Evolutionary conservation across 1,140 invertebrate species (phyloP).

Genomic region (Plectrocnemia conspersa): DNA sequence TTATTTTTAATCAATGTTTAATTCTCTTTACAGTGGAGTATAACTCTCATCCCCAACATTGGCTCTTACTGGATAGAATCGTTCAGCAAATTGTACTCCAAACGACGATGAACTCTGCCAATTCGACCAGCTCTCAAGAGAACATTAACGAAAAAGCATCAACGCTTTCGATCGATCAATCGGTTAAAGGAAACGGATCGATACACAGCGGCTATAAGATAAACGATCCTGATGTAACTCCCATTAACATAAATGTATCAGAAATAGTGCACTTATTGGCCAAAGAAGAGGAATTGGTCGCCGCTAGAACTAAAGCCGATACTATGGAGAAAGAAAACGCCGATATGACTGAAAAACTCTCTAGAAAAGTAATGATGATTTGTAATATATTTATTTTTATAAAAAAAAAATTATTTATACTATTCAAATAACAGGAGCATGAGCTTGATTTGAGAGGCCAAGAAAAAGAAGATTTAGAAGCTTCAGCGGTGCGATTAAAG

Average conservation of each 20-base stretch:
- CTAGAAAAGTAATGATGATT: slow-evolving; percentile 64
- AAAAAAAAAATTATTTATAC: background rate
- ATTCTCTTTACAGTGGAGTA: slow-evolving; percentile 44
- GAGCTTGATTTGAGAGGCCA: slow-evolving; percentile 84
- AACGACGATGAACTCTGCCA: slow-evolving; percentile 50
- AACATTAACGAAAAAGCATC: slow-evolving; percentile 33
- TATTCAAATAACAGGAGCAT: slow-evolving; percentile 59
- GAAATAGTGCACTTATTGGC: slow-evolving; percentile 87
- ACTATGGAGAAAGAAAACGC: slow-evolving; percentile 85
- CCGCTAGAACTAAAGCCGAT: slow-evolving; percentile 79
- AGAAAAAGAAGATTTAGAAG: slow-evolving; percentile 89
- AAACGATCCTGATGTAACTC: slow-evolving; percentile 77
- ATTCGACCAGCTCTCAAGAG: slow-evolving; percentile 38
- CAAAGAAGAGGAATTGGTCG: slow-evolving; percentile 89
- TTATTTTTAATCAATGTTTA: slow-evolving; percentile 14
- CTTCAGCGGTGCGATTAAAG: slow-evolving; percentile 76
- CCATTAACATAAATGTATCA: slow-evolving; percentile 85
- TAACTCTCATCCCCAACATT: slow-evolving; percentile 78
- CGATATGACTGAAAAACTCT: slow-evolving; percentile 77
- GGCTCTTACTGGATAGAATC: slow-evolving; percentile 90
- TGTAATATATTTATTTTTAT: background rate
- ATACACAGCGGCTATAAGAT: slow-evolving; percentile 38
- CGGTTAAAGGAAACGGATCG: slow-evolving; percentile 29
- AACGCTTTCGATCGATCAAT: slow-evolving; percentile 32
- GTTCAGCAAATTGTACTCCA: slow-evolving; percentile 96